Conservation (phyloP, 2,113 vertebrate species). For the Cichladusa arquata region DNA sequence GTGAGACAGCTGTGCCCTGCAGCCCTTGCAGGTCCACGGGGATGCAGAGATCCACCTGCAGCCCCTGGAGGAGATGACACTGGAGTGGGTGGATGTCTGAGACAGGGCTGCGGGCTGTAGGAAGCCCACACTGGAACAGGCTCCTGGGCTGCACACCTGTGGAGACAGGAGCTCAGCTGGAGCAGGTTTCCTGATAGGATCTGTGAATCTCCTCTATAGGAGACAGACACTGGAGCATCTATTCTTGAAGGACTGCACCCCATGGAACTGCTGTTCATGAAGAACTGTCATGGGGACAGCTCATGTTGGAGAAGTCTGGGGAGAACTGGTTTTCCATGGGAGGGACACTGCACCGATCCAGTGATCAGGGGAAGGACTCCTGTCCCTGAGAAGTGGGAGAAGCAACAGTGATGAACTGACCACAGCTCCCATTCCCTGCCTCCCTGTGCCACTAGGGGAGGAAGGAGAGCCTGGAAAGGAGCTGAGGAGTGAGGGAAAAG, state of each 20-base stretch:
- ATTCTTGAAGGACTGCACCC: not conserved
- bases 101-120: not conserved
- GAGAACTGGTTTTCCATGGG: not conserved
- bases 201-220: too few relatives aligned
- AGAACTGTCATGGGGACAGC: not conserved
- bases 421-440: not conserved
- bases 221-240: not conserved
- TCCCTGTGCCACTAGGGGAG: not conserved
- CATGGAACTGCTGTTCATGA: not conserved
- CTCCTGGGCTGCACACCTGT: not conserved
- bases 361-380: not conserved
- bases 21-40: not conserved
- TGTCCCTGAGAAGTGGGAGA: not conserved
- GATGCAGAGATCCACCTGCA: not conserved
- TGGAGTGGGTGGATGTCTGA: not conserved
- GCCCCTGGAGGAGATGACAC: not conserved
- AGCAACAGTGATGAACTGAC: rapidly evolving
- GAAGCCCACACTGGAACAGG: not conserved
- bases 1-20: not conserved
- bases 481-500: not conserved
- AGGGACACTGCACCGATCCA: not conserved
- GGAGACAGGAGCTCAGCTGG: not conserved
- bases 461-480: not conserved
- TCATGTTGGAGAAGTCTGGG: not conserved
- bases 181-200: not conserved